These are phyloP conservation scores for Spea hammondii DNA, from an alignment of 2,797 vertebrate genomes.

Conservation along the genomic window DNA sequence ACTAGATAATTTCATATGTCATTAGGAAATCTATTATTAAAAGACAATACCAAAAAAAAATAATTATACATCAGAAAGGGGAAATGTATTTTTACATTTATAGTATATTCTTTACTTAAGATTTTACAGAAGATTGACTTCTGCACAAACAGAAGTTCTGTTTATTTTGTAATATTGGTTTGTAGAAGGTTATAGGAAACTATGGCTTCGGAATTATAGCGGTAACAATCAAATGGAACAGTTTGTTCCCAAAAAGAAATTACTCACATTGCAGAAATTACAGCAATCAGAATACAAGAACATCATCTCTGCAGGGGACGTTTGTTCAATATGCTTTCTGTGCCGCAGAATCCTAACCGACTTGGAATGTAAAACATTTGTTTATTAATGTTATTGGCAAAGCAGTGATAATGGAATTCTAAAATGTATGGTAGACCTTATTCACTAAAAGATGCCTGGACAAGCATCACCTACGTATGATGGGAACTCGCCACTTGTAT, in stretches of 20 bases:
- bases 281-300: slow-evolving; percentile 47
- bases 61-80: not conserved
- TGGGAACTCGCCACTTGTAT: not conserved
- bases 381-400: slow-evolving; percentile 10
- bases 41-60: slow-evolving; percentile 13
- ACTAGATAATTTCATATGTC: slow-evolving; percentile 5
- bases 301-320: slow-evolving; percentile 48
- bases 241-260: slow-evolving; percentile 47
- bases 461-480: not conserved
- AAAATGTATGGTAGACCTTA: not conserved
- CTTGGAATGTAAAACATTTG: slow-evolving; percentile 19
- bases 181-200: slow-evolving; percentile 8
- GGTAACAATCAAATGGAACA: slow-evolving; percentile 41
- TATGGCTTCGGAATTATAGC: slow-evolving; percentile 26
- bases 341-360: not conserved
- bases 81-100: slow-evolving; percentile 8
- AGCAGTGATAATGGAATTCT: slow-evolving; percentile 24
- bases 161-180: slow-evolving; percentile 44
- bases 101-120: slow-evolving; percentile 23
- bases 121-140: slow-evolving; percentile 39
- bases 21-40: slow-evolving; percentile 29
- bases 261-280: slow-evolving; percentile 47
- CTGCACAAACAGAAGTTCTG: slow-evolving; percentile 34
- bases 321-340: slow-evolving; percentile 37
- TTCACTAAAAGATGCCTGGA: not conserved